Evolutionary conservation across 2,888 invertebrate genomes (phyloP).

Genomic region (Brachylomia viminalis): DNA sequence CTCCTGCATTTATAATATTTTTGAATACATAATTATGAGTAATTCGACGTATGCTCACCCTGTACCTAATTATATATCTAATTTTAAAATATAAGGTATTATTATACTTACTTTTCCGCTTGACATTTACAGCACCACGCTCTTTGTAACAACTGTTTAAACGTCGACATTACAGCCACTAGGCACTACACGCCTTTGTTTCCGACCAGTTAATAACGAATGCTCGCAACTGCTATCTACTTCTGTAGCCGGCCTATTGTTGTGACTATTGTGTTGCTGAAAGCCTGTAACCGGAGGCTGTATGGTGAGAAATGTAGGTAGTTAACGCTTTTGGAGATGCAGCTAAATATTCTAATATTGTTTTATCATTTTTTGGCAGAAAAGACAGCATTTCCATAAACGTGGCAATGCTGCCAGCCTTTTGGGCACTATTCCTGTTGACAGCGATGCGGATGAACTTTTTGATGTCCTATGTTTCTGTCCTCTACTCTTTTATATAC

Average conservation of each 20-base stretch:
- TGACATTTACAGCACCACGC: background rate
- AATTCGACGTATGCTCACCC: no score
- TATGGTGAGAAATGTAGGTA: slow-evolving; percentile 5
- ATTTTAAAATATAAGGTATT: no score
- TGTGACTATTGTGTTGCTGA: slow-evolving; percentile 44
- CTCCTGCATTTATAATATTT: no score
- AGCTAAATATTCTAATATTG: background rate
- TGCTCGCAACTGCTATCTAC: slow-evolving; percentile 48
- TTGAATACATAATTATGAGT: no score
- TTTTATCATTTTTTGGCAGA: background rate
- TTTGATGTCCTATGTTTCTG: background rate
- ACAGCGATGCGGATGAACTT: background rate
- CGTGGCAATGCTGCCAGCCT: background rate
- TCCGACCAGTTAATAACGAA: slow-evolving; percentile 53
- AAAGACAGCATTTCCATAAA: background rate
- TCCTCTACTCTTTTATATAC: background rate
- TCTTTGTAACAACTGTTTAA: slow-evolving; percentile 24
- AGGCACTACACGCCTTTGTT: slow-evolving; percentile 53
- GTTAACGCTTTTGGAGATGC: background rate
- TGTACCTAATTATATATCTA: no score
- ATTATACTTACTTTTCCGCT: no score
- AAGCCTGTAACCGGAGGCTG: slow-evolving; percentile 34
- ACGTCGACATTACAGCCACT: slow-evolving; percentile 19
- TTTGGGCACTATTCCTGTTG: background rate
- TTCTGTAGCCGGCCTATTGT: slow-evolving; percentile 48